Conservation (phyloP, 23 tunicate genomes). For the Trididemnum clinides region DNA sequence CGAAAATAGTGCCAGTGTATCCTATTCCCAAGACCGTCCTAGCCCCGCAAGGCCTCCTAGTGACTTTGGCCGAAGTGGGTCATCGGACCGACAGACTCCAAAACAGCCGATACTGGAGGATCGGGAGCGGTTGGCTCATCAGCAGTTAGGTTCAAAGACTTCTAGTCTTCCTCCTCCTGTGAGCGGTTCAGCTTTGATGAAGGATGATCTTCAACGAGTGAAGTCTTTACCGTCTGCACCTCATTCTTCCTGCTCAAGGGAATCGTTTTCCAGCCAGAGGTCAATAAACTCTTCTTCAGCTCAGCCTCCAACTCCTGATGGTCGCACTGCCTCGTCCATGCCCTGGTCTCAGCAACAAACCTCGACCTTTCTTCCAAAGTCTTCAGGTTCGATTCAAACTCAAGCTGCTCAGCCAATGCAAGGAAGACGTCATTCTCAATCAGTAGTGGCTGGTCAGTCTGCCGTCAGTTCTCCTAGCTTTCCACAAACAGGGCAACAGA, state of each 20-base stretch:
- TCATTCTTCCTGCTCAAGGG: background rate
- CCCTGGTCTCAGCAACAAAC: slow-evolving; percentile 1
- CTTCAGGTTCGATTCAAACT: background rate
- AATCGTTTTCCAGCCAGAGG: background rate
- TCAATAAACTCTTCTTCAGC: background rate
- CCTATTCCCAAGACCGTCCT: background rate
- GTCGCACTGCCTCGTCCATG: background rate
- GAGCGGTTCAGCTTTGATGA: background rate
- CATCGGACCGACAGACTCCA: background rate
- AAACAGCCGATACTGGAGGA: background rate
- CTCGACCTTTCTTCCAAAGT: background rate
- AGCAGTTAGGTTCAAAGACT: background rate
- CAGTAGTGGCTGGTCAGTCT: background rate
- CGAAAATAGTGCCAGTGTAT: slow-evolving; percentile 14
- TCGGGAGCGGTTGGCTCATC: background rate
- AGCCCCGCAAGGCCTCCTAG: background rate
- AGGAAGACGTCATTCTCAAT: background rate
- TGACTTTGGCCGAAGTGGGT: background rate
- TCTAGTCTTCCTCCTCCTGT: background rate
- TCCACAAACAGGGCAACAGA: background rate
- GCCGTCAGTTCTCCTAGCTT: slow-evolving; percentile 1
- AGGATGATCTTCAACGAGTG: slow-evolving; percentile 4
- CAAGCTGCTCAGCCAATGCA: background rate
- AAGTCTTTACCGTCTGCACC: background rate
- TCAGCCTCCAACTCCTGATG: background rate